Evolutionary conservation across 1,140 invertebrate species (phyloP).

Genomic region (Polypedilum vanderplanki): DNA sequence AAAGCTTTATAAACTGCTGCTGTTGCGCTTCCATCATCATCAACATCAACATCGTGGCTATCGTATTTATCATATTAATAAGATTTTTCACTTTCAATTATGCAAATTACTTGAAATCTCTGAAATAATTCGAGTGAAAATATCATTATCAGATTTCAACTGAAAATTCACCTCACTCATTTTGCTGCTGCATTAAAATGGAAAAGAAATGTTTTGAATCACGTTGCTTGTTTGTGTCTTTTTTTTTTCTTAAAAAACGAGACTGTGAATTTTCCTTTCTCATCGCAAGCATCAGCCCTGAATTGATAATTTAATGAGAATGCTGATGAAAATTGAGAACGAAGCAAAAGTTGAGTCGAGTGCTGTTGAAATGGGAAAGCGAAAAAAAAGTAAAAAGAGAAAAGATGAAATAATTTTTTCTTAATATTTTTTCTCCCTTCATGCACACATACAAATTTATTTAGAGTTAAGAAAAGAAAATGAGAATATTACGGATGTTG

Average conservation of each 20-base stretch:
- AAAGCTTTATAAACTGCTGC: background rate
- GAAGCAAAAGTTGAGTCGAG: background rate
- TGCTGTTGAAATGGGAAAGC: no score
- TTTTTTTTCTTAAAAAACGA: background rate
- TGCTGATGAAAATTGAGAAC: background rate
- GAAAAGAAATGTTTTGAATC: background rate
- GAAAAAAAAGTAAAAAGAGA: no score
- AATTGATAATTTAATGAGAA: conserved; percentile 11
- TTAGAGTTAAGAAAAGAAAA: no score
- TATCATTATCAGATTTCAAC: conserved; percentile 4
- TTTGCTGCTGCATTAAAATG: background rate
- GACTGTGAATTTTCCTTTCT: background rate
- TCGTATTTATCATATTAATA: conserved; percentile 7
- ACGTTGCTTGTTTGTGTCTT: no score
- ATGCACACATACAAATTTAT: no score
- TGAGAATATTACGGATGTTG: no score
- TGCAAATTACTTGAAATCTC: conserved; percentile 3
- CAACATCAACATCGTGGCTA: background rate
- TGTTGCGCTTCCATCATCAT: background rate
- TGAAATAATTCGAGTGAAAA: background rate
- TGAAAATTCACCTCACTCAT: background rate
- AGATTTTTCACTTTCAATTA: conserved; percentile 23
- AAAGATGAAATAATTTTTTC: no score
- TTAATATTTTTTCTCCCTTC: no score
- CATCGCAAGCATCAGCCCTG: background rate